Conservation (phyloP, 2,113 vertebrate species). For the Clarias macrocephalus region DNA sequence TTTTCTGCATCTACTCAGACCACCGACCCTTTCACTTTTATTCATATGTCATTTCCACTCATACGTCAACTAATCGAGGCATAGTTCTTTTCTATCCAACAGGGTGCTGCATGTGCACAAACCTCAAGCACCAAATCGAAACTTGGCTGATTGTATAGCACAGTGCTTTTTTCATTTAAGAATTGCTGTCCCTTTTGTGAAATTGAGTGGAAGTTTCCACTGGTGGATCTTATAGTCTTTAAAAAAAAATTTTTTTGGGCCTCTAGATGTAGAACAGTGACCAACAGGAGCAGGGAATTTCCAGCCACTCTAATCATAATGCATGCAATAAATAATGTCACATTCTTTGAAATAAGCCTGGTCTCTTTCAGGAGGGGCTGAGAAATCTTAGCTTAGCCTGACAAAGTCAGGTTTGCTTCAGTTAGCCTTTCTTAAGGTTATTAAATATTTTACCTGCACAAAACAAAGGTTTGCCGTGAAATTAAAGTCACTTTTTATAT, state of each 20-base stretch:
- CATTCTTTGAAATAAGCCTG: not conserved
- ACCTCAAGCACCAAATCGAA: not conserved
- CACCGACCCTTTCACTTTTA: slow-evolving; percentile 46
- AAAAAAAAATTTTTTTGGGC: not conserved
- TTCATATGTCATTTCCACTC: slow-evolving; percentile 20
- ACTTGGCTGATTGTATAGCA: not conserved
- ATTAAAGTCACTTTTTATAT: not conserved
- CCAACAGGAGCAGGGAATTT: not conserved
- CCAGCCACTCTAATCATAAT: not conserved
- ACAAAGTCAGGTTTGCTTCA: not conserved
- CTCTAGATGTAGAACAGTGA: not conserved
- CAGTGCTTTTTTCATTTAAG: not conserved
- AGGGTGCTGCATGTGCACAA: not conserved
- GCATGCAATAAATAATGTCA: not conserved
- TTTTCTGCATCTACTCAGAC: slow-evolving; percentile 7
- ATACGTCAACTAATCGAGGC: slow-evolving; percentile 12
- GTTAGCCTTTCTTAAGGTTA: not conserved
- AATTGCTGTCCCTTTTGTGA: not conserved
- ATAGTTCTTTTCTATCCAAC: not conserved
- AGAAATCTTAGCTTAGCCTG: not conserved
- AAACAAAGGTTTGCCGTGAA: not conserved
- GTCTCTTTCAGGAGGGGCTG: not conserved
- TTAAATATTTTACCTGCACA: not conserved
- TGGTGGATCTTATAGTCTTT: not conserved
- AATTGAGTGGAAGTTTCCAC: not conserved